These are phyloP conservation scores for Mustela lutreola DNA, from an alignment of 2,113 vertebrate species.

Conservation along the genomic window DNA sequence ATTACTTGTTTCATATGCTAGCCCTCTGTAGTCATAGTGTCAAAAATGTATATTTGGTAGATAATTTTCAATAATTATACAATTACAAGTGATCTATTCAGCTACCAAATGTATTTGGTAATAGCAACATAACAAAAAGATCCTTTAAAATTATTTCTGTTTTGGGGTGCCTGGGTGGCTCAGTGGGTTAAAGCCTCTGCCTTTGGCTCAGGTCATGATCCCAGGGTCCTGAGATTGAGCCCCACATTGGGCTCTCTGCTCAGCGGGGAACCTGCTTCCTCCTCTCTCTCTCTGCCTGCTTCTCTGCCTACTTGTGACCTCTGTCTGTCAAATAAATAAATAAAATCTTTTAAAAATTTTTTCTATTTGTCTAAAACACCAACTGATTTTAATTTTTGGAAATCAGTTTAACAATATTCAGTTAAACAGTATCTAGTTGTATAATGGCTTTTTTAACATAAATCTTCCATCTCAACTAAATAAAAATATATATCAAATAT, in stretches of 20 bases:
- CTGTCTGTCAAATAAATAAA: no score
- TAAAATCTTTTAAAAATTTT: not conserved
- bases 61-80: conserved; percentile 54
- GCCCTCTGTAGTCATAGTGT: not conserved
- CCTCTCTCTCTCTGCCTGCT: no score
- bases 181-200: no score
- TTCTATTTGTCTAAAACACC: conserved; percentile 18
- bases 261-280: no score
- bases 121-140: conserved; percentile 40
- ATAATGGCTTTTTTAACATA: conserved; percentile 53
- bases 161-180: not conserved
- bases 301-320: no score
- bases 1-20: conserved; percentile 42
- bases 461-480: conserved; percentile 42
- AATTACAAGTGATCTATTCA: conserved; percentile 26
- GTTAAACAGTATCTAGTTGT: not conserved
- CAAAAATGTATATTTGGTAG: conserved; percentile 46
- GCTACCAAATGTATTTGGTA: conserved; percentile 52
- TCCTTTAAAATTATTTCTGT: conserved; percentile 41
- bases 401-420: conserved; percentile 18
- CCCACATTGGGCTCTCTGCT: no score
- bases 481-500: conserved; percentile 62
- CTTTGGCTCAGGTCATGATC: no score
- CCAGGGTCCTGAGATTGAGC: no score
- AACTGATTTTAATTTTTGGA: conserved; percentile 56